Evolutionary conservation across 2,113 vertebrate species (phyloP).

Genomic region (Tragelaphus scriptus): DNA sequence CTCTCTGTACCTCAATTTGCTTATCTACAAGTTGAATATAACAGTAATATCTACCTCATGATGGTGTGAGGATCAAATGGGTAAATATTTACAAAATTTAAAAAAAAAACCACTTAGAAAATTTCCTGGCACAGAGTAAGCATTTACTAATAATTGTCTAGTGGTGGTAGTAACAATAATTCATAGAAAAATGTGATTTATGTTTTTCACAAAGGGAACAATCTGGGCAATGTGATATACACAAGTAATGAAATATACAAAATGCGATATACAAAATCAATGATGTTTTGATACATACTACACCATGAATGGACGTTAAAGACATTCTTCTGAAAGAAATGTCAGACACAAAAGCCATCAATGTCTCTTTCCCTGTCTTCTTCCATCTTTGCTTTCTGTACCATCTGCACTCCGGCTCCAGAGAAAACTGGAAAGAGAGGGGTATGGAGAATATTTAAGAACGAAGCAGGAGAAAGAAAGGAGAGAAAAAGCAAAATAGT

Average conservation of each 20-base stretch:
- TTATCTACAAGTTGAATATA: neutral
- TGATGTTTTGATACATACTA: neutral
- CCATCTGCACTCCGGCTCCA: neutral
- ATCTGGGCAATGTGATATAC: neutral
- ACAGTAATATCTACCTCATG: neutral
- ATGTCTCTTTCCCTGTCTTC: neutral
- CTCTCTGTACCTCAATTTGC: neutral
- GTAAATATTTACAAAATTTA: neutral
- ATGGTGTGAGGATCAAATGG: neutral
- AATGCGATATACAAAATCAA: neutral
- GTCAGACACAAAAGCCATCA: neutral
- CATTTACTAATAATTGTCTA: neutral
- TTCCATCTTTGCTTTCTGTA: neutral
- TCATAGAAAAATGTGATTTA: neutral
- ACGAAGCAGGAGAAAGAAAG: neutral
- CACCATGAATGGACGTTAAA: neutral
- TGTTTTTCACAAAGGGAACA: neutral
- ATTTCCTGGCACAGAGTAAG: neutral
- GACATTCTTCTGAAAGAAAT: neutral
- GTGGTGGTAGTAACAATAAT: neutral
- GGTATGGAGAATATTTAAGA: neutral
- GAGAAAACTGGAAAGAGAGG: neutral
- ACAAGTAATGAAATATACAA: neutral
- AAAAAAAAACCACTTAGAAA: neutral
- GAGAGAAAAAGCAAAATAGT: neutral